Evolutionary conservation across 2,888 invertebrate species (phyloP).

Genomic region (Cotesia congregata): DNA sequence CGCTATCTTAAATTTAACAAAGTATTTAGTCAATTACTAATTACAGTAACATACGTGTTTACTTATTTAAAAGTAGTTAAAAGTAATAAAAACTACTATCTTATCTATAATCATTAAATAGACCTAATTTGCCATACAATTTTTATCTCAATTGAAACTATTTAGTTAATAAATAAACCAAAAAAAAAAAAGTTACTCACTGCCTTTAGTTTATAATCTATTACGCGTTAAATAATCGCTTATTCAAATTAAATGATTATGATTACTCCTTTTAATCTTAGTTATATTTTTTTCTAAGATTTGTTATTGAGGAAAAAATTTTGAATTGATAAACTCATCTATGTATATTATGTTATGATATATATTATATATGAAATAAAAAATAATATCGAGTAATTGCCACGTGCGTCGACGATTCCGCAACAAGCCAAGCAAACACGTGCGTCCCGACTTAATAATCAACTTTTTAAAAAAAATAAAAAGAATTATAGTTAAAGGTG

Average conservation of each 20-base stretch:
- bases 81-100: not conserved
- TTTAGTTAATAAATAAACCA: not conserved
- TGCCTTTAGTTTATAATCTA: no score
- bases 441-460: constrained; percentile 8
- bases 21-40: not conserved
- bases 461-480: not conserved
- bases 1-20: not conserved
- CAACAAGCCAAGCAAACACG: constrained; percentile 28
- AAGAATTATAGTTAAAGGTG: not conserved
- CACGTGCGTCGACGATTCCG: constrained; percentile 33
- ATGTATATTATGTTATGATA: not conserved
- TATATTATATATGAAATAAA: no score
- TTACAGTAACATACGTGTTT: not conserved
- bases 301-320: no score
- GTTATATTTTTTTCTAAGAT: no score
- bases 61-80: not conserved
- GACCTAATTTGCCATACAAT: not conserved
- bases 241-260: no score
- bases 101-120: not conserved
- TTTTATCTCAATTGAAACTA: not conserved
- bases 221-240: no score
- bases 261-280: no score
- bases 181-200: no score
- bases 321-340: not conserved
- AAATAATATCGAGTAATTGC: constrained; percentile 7